Conservation (phyloP, 2,113 vertebrate species). For the Maccullochella peelii region DNA sequence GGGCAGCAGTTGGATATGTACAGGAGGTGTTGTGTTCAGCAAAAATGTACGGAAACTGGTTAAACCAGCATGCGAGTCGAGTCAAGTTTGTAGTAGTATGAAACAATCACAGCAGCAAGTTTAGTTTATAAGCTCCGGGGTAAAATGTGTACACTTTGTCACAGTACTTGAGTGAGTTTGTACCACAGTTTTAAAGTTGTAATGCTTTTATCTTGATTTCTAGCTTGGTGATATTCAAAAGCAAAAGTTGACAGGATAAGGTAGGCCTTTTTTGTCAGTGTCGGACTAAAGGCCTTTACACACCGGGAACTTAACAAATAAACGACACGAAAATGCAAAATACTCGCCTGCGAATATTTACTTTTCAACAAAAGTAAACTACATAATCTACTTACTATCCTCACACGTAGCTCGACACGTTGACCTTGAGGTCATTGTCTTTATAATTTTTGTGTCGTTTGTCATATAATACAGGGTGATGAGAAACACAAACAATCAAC, state of each 20-base stretch:
- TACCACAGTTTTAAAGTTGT: background rate
- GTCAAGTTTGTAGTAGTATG: background rate
- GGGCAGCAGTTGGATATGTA: background rate
- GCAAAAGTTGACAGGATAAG: background rate
- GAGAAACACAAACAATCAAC: no score
- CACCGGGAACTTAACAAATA: no score
- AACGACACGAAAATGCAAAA: no score
- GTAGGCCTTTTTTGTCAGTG: background rate
- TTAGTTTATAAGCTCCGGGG: no score
- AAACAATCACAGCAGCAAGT: constrained; percentile 14
- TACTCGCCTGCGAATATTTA: no score
- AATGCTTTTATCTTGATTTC: background rate
- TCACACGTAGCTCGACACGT: no score
- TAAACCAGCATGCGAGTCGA: background rate
- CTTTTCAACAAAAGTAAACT: no score
- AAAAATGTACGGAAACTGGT: background rate
- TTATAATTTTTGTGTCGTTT: no score
- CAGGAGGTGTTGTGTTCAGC: background rate
- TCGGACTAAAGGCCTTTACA: background rate
- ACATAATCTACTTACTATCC: no score
- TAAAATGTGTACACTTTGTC: background rate
- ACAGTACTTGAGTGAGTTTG: constrained; percentile 1
- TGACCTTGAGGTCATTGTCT: no score
- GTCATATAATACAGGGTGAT: no score
- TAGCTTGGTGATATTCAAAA: background rate